Evolutionary conservation across 2,113 vertebrate species (phyloP), one percentile per base, ranked within the genome.

Genomic region (Gasterosteus aculeatus): DNA sequence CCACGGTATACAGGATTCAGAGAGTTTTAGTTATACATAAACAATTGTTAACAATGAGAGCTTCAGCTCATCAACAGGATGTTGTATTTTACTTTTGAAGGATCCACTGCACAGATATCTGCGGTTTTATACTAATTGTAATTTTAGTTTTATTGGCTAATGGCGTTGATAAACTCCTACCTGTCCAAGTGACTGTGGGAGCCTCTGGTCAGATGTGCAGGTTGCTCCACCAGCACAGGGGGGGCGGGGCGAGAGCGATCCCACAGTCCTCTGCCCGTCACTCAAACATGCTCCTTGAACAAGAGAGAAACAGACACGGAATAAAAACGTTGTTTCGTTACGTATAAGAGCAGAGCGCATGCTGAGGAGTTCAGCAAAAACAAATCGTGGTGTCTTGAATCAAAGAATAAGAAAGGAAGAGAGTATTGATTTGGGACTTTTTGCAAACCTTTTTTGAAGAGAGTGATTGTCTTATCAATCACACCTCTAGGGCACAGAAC

Each of bases 211-310:
- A 88, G 82, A 89, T 86, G 90, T 87, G 66, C 62, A 79, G 81
- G 87, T 67, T 67, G 86, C 91, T 91, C 92, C 93, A 91, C 91
- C 89, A 72, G 89, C 68, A 80, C 73, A 81, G 60, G 65, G 44
- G 44, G 82, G 87, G 82, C 63, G 88, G 94, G 90, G 92, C 89
- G 81, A 87, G 87, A 90, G 92, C 90, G 90, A 92, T 93, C 91
- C 92, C 92, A 85, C 90, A 87, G 83, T 89, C 77, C 44, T 89
- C 73, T 2, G 46, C 60, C 69, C 9, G 85, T 91, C 87, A 95
- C 87, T 94, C 87, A 81, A 78, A 89, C 94, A 95, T 95, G 75
- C 87, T 92, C 87, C 91, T 89, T 81, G 59, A 82, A 73, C 3
- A 74, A 78, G 19, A 85, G 5, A 90, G 35, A 85, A 63, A 86